phyloP scores from a whole-genome alignment of 1,140 invertebrate species.

The Linepithema humile region DNA sequence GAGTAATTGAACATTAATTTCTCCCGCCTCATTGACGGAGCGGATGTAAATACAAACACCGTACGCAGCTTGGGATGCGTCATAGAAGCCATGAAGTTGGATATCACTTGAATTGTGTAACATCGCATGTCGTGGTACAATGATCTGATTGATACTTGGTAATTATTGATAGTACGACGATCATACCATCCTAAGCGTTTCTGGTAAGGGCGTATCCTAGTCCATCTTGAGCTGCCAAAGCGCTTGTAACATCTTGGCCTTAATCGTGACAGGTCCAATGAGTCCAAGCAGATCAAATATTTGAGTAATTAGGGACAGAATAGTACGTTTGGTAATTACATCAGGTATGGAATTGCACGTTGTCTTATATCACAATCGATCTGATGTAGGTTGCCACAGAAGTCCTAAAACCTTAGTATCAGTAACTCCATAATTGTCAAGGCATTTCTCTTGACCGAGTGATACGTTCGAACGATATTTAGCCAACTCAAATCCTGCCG shows the following conservation, averaged over 20 bases:
- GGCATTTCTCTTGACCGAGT: not conserved
- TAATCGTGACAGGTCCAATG: not conserved
- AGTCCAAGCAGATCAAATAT: not conserved
- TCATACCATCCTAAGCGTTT: not conserved
- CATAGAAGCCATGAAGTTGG: not conserved
- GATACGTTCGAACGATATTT: not conserved
- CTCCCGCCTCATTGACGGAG: no score
- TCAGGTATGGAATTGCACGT: not conserved
- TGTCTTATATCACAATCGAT: not conserved
- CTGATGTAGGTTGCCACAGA: not conserved
- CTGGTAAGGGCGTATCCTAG: not conserved
- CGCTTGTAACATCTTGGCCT: not conserved
- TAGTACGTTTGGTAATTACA: not conserved
- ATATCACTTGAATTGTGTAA: not conserved
- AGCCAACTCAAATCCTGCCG: not conserved
- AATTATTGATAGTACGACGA: not conserved
- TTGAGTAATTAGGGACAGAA: not conserved
- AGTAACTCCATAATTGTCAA: not conserved
- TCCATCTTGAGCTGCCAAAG: not conserved
- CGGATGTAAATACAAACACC: no score
- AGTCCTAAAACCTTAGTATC: not conserved
- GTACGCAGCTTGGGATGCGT: no score
- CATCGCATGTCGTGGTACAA: not conserved
- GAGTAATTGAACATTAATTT: no score
- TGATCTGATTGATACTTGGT: not conserved